These are phyloP conservation scores for Xyrauchen texanus DNA, from an alignment of 2,113 vertebrate species.

Conservation along the genomic window DNA sequence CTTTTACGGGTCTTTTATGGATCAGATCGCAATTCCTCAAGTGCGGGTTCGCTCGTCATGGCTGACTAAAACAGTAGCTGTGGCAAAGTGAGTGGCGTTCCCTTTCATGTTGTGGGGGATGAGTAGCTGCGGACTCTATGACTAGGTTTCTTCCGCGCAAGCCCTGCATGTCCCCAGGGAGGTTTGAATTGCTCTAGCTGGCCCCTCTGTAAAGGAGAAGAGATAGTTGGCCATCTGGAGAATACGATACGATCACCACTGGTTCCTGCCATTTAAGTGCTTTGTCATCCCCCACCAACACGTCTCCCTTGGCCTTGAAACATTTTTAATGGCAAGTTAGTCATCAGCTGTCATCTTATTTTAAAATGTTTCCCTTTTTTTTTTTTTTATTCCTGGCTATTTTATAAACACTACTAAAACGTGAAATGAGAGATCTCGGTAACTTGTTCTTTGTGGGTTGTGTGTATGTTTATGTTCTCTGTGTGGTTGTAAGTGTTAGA, in stretches of 20 bases:
- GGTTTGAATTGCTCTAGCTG: constrained; percentile 20
- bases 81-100: background rate
- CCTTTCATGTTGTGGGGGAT: constrained; percentile 14
- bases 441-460: background rate
- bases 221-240: constrained; percentile 55
- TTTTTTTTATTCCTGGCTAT: background rate
- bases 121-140: constrained; percentile 19
- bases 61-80: background rate
- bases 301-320: background rate
- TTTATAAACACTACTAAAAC: background rate
- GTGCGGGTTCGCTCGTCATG: background rate
- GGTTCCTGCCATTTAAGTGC: constrained; percentile 44
- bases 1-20: background rate
- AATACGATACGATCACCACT: constrained; percentile 50
- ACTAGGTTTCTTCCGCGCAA: background rate
- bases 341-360: constrained; percentile 13
- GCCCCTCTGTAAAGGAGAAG: constrained; percentile 36
- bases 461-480: constrained; percentile 2
- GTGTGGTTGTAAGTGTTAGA: background rate
- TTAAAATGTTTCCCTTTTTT: constrained; percentile 1
- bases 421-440: background rate
- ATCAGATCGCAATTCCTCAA: constrained; percentile 7
- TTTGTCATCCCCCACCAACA: constrained; percentile 9
- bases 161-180: constrained; percentile 35
- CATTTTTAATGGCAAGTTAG: constrained; percentile 6